phyloP scores from a whole-genome alignment of 2,797 vertebrate species.

The Acanthurus leucopareius region DNA sequence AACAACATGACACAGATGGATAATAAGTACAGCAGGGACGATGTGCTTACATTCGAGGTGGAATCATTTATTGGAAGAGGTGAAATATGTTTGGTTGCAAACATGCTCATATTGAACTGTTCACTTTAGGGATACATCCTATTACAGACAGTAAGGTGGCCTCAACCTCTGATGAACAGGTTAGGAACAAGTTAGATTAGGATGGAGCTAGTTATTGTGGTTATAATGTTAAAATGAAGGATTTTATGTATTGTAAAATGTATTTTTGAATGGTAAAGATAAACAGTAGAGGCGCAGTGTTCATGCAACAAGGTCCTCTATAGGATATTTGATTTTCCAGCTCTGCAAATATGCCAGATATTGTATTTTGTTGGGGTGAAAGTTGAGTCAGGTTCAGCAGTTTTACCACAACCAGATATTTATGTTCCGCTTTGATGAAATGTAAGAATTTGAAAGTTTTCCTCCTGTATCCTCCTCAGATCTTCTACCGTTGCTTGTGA shows the following conservation, averaged over 20 bases:
- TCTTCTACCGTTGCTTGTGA: background rate
- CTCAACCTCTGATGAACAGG: too few species aligned
- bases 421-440: background rate
- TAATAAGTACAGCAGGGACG: background rate
- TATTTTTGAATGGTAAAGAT: background rate
- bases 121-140: too few species aligned
- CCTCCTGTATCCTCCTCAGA: background rate
- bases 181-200: background rate
- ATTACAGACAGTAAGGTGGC: too few species aligned
- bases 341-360: background rate
- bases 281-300: too few species aligned
- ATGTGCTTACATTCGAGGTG: too few species aligned
- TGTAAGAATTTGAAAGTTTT: background rate
- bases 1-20: background rate
- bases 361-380: background rate
- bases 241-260: background rate
- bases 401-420: background rate
- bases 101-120: too few species aligned
- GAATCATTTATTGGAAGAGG: too few species aligned
- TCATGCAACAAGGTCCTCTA: too few species aligned
- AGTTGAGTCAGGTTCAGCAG: background rate
- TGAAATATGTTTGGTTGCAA: too few species aligned
- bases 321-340: background rate
- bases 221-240: background rate
- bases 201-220: too few species aligned